Evolutionary conservation across 2,797 vertebrate genomes (phyloP), one percentile per base, ranked within the genome.

Genomic region (Aeoliscus strigatus): DNA sequence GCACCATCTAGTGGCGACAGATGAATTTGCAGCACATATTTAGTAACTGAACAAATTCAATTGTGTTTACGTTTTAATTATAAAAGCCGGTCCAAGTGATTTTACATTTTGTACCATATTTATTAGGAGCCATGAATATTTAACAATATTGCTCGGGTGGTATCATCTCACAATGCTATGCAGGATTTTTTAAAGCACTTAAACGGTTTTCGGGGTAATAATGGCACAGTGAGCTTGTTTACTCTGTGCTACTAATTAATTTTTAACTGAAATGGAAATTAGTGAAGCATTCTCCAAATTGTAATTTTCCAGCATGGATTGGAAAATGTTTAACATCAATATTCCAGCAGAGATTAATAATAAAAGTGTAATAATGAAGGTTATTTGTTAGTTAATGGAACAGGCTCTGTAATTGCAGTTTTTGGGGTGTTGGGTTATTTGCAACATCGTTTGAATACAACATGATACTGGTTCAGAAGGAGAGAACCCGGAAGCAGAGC

Each of bases 1-100:
- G 73, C 73, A 78, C 81, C 83, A 82, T 56, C 86, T 79, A 70
- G 30, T 71, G 80, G 37, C 36, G 0, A 12, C 4, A 24, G 4
- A 3, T 9, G 1, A 52, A 4, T 39, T 35, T n/a, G n/a, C n/a
- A n/a, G n/a, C 24, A 33, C 35, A 63, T 11, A 6, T 1, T 23
- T 12, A 8, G 8, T 4, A 26, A 18, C 12, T 32, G 15, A 31
- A 15, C 6, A 21, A n/a, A 21, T 21, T 21, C 6, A 21, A 3
- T 31, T 16, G 4, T 31, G 8, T 32, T 15, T 7, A 30, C 13
- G 14, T 12, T 9, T 18, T 5, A 6, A 3, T 1, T 29, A 27
- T 30, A 12, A 16, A 29, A 9, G 8, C 10, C 6, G 4, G 9
- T 2, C 29, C 2, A 2, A 13, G 34, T 18, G n/a, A 18, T 15